Base-by-base conservation (phyloP, 1,140 invertebrate genomes). In the Rhizoglyphus robini region DNA sequence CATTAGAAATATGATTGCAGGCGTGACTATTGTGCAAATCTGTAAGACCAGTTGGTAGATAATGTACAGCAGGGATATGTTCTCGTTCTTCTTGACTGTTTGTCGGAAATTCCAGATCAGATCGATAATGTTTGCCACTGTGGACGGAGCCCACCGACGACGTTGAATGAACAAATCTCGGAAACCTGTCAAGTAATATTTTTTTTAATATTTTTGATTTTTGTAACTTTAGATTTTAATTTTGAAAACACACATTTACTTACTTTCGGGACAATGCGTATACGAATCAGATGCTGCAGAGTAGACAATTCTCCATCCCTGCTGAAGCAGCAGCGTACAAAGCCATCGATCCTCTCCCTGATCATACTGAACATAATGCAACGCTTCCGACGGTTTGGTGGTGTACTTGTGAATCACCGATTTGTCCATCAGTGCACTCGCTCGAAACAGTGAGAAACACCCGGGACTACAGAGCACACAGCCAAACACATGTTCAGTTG, bases 391-490 rank as follows among this genome's bases (percentile, higher is more conserved):
- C 4, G 81, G 77, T 66, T 76, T 73, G 2, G 76, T 79, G 18
- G 83, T 80, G 69, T 83, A 83, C 68, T 75, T 80, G 29, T 75
- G 73, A 74, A 83, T 82, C 0, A 83, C 81, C 69, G 82, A 81
- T 65, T 82, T 79, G 70, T 82, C 80, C 80, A 83, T 82, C 18
- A 84, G 70, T 32, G 81, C 81, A 66, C 77, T 78, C 1, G 77
- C 80, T 62, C 82, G 70, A 69, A 78, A 68, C 0, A 99, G 81
- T 0, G 92, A 96, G 78, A 99, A 99, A 78, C 96, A 99, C 67
- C 96, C 96, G 34, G 96, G 96, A 79, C 90, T 93, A 85, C 93
- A 96, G 69, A 96, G 86, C 71, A 96, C 93, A 76, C 92, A 96
- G 11, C 79, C 93, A 73, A 96, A 94, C 84, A 99, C 96, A 73